Evolutionary conservation across 2,888 invertebrate species (phyloP).

Genomic region (Cheilosia variabilis): DNA sequence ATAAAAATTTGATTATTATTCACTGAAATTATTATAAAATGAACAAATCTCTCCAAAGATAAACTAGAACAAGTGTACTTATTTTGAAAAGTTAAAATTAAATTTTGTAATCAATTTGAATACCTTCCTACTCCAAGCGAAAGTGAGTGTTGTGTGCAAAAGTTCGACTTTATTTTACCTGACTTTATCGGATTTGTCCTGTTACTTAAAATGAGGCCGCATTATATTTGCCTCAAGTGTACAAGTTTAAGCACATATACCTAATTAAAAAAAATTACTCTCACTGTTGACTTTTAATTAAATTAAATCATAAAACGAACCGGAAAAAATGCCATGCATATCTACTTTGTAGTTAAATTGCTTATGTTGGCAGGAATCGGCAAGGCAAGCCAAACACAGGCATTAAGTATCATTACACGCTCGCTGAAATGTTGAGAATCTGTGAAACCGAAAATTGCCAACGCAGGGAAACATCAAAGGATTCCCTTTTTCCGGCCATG

Average conservation of each 20-base stretch:
- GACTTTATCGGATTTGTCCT: too few species aligned
- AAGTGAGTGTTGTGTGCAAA: too few species aligned
- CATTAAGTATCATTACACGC: conserved; percentile 68
- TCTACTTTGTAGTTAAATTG: conserved; percentile 57
- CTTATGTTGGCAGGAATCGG: conserved; percentile 51
- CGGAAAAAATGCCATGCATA: neutral
- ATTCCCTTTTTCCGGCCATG: conserved; percentile 31
- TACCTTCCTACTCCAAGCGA: too few species aligned
- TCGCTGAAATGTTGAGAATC: conserved; percentile 63
- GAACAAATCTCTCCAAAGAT: too few species aligned
- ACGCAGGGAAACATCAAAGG: conserved; percentile 58
- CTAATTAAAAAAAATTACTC: neutral
- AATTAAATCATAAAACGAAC: conserved; percentile 13
- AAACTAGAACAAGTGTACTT: too few species aligned
- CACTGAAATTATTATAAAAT: too few species aligned
- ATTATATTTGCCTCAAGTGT: neutral
- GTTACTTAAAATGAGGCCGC: too few species aligned
- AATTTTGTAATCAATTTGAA: too few species aligned
- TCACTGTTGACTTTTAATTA: conserved; percentile 24
- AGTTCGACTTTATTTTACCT: too few species aligned
- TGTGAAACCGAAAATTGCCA: conserved; percentile 50
- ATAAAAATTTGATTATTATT: too few species aligned
- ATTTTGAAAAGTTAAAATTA: too few species aligned
- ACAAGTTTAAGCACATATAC: neutral
- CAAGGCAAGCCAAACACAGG: conserved; percentile 68